Conservation (phyloP, 2,888 invertebrate genomes). For the Cerastoderma edule region DNA sequence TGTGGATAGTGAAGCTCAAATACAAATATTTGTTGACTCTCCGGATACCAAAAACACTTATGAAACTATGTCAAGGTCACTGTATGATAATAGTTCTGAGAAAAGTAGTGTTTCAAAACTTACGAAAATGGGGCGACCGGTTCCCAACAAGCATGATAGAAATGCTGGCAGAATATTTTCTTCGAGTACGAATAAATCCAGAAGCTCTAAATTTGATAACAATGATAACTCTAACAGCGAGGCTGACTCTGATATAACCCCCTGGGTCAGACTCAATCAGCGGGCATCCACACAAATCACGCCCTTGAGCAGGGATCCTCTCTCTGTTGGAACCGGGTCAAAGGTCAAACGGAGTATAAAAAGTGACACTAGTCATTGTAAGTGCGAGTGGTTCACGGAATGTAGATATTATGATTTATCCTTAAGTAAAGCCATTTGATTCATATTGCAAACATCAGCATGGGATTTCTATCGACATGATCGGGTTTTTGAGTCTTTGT, state of each 20-base stretch:
- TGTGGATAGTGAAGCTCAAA: neutral
- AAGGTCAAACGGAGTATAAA: slow-evolving; percentile 29
- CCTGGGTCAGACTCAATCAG: slow-evolving; percentile 8
- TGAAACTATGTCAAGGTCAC: too few relatives aligned
- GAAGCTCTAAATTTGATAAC: neutral
- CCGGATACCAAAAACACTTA: too few relatives aligned
- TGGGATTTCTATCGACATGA: too few relatives aligned
- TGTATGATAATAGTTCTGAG: slow-evolving; percentile 13
- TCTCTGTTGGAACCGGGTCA: slow-evolving; percentile 20
- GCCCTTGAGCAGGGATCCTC: slow-evolving; percentile 1
- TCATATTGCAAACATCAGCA: slow-evolving; percentile 2
- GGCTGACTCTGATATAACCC: slow-evolving; percentile 2
- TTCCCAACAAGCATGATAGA: slow-evolving; percentile 6
- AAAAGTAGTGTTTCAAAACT: neutral
- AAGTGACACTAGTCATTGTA: slow-evolving; percentile 41
- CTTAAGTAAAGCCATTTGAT: slow-evolving; percentile 6
- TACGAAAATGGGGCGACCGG: slow-evolving; percentile 15
- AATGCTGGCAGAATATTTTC: neutral
- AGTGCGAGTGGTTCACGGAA: slow-evolving; percentile 28
- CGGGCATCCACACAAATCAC: slow-evolving; percentile 11
- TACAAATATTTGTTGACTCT: slow-evolving; percentile 18
- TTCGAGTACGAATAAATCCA: neutral
- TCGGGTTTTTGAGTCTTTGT: too few relatives aligned
- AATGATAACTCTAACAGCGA: slow-evolving; percentile 9
- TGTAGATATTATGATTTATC: slow-evolving; percentile 24